Percentiles rank a stretch among this genome's conserved stretches.
These are phyloP conservation scores for Gnathonemus longibarbis DNA, from an alignment of 2,113 vertebrate genomes.

Conservation along the genomic window DNA sequence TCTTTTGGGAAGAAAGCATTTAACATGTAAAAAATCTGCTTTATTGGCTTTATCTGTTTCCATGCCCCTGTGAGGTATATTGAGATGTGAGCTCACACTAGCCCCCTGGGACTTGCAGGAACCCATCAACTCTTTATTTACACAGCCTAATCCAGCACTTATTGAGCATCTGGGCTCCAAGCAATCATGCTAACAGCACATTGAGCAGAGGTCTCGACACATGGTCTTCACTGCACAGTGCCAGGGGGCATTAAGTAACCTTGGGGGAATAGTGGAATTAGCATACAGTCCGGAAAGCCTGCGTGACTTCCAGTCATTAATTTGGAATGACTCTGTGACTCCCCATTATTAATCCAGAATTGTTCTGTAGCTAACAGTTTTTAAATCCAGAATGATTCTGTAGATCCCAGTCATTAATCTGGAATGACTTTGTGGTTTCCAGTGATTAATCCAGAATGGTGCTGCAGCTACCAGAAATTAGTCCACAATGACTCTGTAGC, in stretches of 20 bases:
- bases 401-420: background rate
- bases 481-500: background rate
- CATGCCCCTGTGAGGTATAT: background rate
- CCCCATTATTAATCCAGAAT: background rate
- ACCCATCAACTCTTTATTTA: background rate
- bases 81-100: background rate
- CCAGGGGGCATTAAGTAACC: background rate
- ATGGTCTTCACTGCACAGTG: background rate
- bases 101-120: background rate
- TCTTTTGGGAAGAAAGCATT: background rate
- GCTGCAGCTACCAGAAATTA: background rate
- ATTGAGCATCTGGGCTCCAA: background rate
- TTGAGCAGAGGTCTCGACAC: background rate
- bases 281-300: background rate
- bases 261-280: background rate
- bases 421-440: background rate
- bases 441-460: background rate
- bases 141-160: background rate
- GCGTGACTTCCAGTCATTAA: background rate
- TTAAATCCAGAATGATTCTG: background rate
- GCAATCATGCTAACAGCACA: background rate
- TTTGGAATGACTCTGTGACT: background rate
- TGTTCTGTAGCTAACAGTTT: background rate
- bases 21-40: background rate
- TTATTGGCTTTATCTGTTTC: background rate